A percentile compares a stretch with the other conserved stretches of the same genome.
Conservation (phyloP, 2,797 vertebrate species). For the Pteropus rufus region DNA sequence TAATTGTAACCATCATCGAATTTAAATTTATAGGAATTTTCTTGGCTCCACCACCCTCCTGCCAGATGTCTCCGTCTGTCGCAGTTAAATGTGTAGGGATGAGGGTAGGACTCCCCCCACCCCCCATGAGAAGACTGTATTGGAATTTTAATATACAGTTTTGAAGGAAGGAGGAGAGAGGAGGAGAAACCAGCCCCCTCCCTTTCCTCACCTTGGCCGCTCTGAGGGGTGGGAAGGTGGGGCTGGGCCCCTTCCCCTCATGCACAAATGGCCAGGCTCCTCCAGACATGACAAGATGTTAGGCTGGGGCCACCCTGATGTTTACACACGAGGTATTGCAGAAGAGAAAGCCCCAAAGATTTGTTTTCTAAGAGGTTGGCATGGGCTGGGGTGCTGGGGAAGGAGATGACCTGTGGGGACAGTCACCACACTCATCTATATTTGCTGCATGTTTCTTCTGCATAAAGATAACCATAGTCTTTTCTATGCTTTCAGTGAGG, state of each 20-base stretch:
- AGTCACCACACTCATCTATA: neutral
- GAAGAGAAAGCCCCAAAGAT: constrained; percentile 17
- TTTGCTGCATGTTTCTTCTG: neutral
- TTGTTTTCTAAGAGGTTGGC: constrained; percentile 25
- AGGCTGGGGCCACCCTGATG: neutral
- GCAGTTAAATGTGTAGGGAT: constrained; percentile 71
- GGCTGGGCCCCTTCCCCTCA: constrained; percentile 13
- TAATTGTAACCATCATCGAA: constrained; percentile 77
- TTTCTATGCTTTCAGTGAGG: neutral
- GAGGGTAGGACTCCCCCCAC: constrained; percentile 36
- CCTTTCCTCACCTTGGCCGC: neutral
- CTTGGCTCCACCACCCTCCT: constrained; percentile 76
- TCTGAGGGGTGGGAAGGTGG: constrained; percentile 16
- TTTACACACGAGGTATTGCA: constrained; percentile 46
- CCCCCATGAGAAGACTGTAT: constrained; percentile 44
- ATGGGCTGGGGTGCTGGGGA: neutral
- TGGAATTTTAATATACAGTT: constrained; percentile 69
- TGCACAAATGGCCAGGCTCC: constrained; percentile 68
- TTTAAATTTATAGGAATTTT: constrained; percentile 83
- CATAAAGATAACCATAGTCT: neutral
- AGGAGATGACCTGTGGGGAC: neutral
- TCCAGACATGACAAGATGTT: constrained; percentile 49
- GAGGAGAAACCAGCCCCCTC: neutral
- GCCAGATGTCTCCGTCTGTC: constrained; percentile 80
- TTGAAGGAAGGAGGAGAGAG: constrained; percentile 24